These are phyloP conservation scores for Proctacanthus coquilletti DNA, from an alignment of 1,140 invertebrate species.

Conservation along the genomic window DNA sequence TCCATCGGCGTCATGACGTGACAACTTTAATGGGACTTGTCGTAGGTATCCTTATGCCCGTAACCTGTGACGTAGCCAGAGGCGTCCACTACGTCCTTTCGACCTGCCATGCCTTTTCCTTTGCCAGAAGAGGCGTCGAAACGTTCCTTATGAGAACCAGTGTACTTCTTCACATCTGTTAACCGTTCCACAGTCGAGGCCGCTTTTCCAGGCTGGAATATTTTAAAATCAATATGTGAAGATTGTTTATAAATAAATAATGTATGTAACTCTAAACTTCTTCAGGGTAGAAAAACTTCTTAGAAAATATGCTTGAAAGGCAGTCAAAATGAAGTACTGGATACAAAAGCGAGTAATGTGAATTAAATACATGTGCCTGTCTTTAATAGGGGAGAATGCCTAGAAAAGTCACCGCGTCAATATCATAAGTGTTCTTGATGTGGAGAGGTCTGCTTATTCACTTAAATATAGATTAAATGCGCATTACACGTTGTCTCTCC, in stretches of 20 bases:
- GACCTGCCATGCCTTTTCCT: constrained; percentile 74
- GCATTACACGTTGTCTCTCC: too few relatives aligned
- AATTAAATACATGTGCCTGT: too few relatives aligned
- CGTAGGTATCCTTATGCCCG: constrained; percentile 67
- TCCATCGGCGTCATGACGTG: too few relatives aligned
- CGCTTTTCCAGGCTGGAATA: constrained; percentile 44
- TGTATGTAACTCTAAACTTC: background rate
- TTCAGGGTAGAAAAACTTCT: background rate
- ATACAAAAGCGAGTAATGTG: too few relatives aligned
- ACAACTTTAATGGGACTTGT: constrained; percentile 39
- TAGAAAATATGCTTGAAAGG: background rate
- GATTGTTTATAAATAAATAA: background rate
- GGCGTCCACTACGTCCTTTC: constrained; percentile 58
- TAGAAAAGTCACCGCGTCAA: too few relatives aligned
- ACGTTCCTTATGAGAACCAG: constrained; percentile 76
- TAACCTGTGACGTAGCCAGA: constrained; percentile 83
- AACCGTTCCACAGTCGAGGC: constrained; percentile 67
- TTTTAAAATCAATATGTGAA: constrained; percentile 10
- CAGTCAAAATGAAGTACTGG: too few relatives aligned
- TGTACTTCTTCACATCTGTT: constrained; percentile 81
- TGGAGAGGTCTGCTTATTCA: too few relatives aligned
- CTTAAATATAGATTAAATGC: too few relatives aligned
- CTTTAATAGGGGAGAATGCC: too few relatives aligned
- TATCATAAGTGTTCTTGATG: too few relatives aligned
- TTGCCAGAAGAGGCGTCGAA: constrained; percentile 76